Base-by-base conservation (phyloP, 2,797 vertebrate genomes). In the Sebastes kiyomatsui region DNA sequence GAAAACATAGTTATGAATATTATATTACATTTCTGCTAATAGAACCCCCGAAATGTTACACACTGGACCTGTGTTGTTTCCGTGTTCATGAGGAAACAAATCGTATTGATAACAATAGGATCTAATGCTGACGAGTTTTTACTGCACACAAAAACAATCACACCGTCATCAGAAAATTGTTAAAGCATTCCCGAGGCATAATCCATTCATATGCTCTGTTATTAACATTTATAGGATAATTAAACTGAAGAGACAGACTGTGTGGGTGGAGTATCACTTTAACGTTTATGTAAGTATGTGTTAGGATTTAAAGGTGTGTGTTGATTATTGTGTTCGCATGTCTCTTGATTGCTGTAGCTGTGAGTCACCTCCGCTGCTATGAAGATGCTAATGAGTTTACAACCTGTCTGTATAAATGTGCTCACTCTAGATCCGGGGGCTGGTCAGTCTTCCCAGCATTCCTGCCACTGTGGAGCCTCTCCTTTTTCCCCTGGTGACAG, bases 371-470 rank as follows among this genome's bases (percentile, higher is more conserved):
- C 68, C 5, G 8, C 77, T 78, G 74, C 78, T 89, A 62, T 75
- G 22, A 77, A 30, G 66, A 85, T 79, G 67, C 27, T 92, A 85
- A 94, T 87, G 89, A 90, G 52, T 95, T 94, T 84, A 93, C 89
- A 93, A 74, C 73, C 83, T 88, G 93, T 83, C 80, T 81, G 76
- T 32, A 85, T 60, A 62, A 84, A 89, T 60, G 72, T 76, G 62
- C 60, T 74, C 80, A 52, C 27, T 38, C 20, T 83, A 49, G 70
- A 84, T 85, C 70, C 6, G 28, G 3, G 55, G 35, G 12, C 4
- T 0, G 1, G 66, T 55, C 33, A 65, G 46, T 66, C 33, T 32
- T 66, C 20, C 11, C 27, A 58, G 71, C 77, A 78, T 86, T 86
- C 30, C 74, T 71, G 33, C 78, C 72, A 55, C 86, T 72, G 38